Evolutionary conservation across 2,888 invertebrate species (phyloP).

Genomic region (Helleia helle): DNA sequence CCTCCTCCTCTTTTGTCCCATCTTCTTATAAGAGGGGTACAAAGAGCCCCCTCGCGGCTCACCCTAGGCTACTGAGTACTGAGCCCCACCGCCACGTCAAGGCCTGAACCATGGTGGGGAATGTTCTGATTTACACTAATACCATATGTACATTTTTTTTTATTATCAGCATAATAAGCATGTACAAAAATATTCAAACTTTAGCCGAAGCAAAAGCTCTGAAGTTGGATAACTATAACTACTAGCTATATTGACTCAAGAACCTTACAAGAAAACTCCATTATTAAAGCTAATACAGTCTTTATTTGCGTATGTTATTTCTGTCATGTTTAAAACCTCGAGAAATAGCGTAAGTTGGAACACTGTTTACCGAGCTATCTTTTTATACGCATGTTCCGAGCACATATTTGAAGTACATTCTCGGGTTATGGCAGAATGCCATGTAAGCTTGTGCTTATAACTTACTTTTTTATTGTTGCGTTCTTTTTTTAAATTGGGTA

Average conservation of each 20-base stretch:
- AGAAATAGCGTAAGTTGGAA: slow-evolving; percentile 3
- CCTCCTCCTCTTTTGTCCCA: no score
- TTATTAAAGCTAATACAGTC: slow-evolving; percentile 18
- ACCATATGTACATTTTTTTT: no score
- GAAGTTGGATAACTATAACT: no score
- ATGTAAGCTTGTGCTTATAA: slow-evolving; percentile 1
- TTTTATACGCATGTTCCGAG: slow-evolving; percentile 2
- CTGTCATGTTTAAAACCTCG: slow-evolving; percentile 1
- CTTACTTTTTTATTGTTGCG: not conserved
- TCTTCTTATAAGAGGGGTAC: no score
- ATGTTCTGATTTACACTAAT: no score
- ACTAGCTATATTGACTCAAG: not conserved
- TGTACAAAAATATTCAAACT: no score
- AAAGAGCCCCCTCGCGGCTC: no score
- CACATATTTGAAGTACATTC: slow-evolving; percentile 3
- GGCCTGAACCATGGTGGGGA: no score
- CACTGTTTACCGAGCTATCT: slow-evolving; percentile 5
- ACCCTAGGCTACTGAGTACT: no score
- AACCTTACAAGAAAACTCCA: slow-evolving; percentile 16
- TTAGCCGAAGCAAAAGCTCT: not conserved
- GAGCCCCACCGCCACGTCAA: no score
- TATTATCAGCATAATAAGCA: no score
- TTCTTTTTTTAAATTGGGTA: not conserved
- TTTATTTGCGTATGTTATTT: slow-evolving; percentile 11
- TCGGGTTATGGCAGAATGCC: not conserved